Evolutionary conservation across 2,797 vertebrate genomes (phyloP).

Genomic region (Zenarchopterus dispar): DNA sequence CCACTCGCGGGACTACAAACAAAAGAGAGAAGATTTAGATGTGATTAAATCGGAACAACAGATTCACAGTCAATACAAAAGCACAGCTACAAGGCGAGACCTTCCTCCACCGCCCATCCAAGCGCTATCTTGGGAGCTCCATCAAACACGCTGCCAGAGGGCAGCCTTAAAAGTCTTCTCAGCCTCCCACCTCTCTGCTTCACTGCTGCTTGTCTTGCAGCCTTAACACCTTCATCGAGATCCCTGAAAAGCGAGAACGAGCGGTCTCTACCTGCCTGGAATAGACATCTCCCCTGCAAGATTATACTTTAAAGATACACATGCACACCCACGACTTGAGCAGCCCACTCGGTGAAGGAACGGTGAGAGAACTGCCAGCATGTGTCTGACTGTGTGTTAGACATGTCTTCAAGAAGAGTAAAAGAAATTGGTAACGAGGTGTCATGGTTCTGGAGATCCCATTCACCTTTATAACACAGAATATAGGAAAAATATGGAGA

Average conservation of each 20-base stretch:
- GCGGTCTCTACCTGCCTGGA: slow-evolving; percentile 18
- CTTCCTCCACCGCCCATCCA: slow-evolving; percentile 14
- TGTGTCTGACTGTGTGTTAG: slow-evolving; percentile 25
- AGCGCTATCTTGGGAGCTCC: slow-evolving; percentile 44
- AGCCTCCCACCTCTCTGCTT: slow-evolving; percentile 27
- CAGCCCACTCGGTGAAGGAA: slow-evolving; percentile 17
- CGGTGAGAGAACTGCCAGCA: slow-evolving; percentile 10
- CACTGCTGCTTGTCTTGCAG: slow-evolving; percentile 24
- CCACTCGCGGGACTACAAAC: slow-evolving; percentile 4
- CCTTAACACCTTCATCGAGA: slow-evolving; percentile 31
- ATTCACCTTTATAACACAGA: slow-evolving; percentile 33
- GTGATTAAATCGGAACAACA: slow-evolving; percentile 34
- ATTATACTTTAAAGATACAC: slow-evolving; percentile 31
- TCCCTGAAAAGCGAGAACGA: slow-evolving; percentile 21
- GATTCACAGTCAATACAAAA: slow-evolving; percentile 36
- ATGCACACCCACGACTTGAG: slow-evolving; percentile 4
- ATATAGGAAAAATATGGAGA: neutral
- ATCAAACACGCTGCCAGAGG: slow-evolving; percentile 64
- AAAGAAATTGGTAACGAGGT: slow-evolving; percentile 47
- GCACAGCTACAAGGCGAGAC: slow-evolving; percentile 26
- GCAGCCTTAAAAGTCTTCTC: slow-evolving; percentile 49
- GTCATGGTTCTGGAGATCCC: slow-evolving; percentile 30
- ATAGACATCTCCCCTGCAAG: slow-evolving; percentile 25
- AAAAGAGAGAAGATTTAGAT: slow-evolving; percentile 27
- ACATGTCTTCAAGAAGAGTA: slow-evolving; percentile 5